These are phyloP conservation scores for Halictus quadricinctus DNA, from an alignment of 2,888 invertebrate genomes.

Conservation along the genomic window DNA sequence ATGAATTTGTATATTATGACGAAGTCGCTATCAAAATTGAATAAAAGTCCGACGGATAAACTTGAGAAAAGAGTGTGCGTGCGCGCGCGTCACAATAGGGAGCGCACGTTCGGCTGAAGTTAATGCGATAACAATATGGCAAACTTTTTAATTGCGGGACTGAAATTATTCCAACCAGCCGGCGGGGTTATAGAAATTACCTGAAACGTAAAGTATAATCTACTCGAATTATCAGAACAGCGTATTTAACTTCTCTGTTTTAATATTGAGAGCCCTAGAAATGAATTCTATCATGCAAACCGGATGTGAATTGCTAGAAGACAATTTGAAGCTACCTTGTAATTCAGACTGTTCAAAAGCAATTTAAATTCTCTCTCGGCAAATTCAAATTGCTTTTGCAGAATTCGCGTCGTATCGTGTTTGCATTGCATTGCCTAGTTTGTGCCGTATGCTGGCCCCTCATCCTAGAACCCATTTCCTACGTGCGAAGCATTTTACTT, in stretches of 20 bases:
- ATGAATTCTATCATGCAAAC: constrained; percentile 42
- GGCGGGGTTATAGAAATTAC: neutral
- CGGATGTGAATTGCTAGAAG: constrained; percentile 49
- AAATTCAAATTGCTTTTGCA: constrained; percentile 70
- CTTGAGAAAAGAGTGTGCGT: neutral
- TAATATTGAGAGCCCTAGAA: constrained; percentile 44
- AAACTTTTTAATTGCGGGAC: constrained; percentile 10
- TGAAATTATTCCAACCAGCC: neutral
- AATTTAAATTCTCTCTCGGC: constrained; percentile 64
- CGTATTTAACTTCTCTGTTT: constrained; percentile 36
- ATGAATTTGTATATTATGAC: neutral
- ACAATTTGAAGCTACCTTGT: constrained; percentile 66
- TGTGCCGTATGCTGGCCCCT: constrained; percentile 29
- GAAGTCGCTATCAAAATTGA: neutral
- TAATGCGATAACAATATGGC: neutral
- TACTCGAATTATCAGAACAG: constrained; percentile 19
- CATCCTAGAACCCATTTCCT: constrained; percentile 31
- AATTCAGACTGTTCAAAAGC: constrained; percentile 65
- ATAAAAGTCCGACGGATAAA: neutral
- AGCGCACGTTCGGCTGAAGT: neutral
- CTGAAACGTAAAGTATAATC: constrained; percentile 4
- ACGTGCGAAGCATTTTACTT: constrained; percentile 25
- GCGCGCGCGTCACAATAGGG: neutral
- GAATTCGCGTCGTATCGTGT: constrained; percentile 63
- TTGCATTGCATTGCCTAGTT: constrained; percentile 51